Conservation (phyloP, 2,797 vertebrate species). For the Sarcophilus harrisii region DNA sequence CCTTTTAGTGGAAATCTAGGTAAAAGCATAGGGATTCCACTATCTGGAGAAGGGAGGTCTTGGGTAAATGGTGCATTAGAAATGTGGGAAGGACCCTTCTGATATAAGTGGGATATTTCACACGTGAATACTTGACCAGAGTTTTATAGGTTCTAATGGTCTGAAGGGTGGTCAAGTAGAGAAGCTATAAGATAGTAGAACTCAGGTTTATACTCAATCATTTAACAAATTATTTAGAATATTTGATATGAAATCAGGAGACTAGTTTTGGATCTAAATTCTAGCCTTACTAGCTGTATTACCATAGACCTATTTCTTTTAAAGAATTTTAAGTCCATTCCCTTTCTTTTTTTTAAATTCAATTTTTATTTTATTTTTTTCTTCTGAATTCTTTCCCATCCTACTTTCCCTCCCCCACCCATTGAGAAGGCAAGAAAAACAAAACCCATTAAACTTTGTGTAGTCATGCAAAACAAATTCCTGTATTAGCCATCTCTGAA, state of each 20-base stretch:
- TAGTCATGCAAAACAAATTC: constrained; percentile 11
- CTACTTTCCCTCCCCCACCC: background rate
- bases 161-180: background rate
- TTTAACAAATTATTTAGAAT: constrained; percentile 1
- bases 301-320: background rate
- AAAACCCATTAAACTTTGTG: background rate
- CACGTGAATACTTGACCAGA: background rate
- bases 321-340: background rate
- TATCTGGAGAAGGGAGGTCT: constrained; percentile 17
- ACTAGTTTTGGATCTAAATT: background rate
- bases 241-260: background rate
- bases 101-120: background rate
- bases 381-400: background rate
- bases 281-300: background rate
- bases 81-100: constrained; percentile 21
- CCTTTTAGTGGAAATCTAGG: background rate
- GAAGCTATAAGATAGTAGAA: background rate
- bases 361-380: background rate
- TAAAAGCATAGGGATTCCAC: background rate
- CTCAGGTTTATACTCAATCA: background rate
- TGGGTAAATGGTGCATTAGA: background rate
- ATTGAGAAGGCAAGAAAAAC: background rate
- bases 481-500: background rate
- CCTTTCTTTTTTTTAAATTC: background rate
- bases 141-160: background rate